A percentile compares a stretch with the other conserved stretches of the same genome.
Evolutionary conservation across 2,797 vertebrate genomes (phyloP).

Genomic region (Streptopelia turtur): DNA sequence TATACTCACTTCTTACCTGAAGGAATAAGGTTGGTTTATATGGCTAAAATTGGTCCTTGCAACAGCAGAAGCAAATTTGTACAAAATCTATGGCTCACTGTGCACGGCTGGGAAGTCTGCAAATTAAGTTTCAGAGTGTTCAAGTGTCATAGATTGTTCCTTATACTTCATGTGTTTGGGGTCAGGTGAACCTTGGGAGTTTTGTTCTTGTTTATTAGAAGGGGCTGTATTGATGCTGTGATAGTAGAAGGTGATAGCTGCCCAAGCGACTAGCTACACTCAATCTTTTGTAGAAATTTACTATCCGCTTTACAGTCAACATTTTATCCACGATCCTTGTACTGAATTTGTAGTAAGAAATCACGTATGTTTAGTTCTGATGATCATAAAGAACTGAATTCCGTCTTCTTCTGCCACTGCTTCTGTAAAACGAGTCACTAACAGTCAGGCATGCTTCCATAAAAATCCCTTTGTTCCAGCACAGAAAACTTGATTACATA

Average conservation of each 20-base stretch:
- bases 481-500: slow-evolving; percentile 15
- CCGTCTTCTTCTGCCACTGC: neutral
- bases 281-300: neutral
- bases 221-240: neutral
- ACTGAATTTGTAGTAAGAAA: neutral
- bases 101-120: neutral
- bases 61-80: neutral
- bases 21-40: neutral
- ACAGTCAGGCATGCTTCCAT: neutral
- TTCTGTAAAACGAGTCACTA: neutral
- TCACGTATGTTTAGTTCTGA: neutral
- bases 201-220: neutral
- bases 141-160: neutral
- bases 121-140: neutral
- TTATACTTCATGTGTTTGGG: neutral
- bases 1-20: neutral
- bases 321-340: neutral
- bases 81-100: neutral
- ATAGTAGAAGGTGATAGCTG: neutral
- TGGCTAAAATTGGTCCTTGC: neutral
- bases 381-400: neutral
- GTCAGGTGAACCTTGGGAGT: neutral
- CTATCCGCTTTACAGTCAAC: neutral
- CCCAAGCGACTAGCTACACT: neutral
- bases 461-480: slow-evolving; percentile 21